Evolutionary conservation across 64 coral and sea anemone species (phyloP).

Genomic region (Montipora cactus): DNA sequence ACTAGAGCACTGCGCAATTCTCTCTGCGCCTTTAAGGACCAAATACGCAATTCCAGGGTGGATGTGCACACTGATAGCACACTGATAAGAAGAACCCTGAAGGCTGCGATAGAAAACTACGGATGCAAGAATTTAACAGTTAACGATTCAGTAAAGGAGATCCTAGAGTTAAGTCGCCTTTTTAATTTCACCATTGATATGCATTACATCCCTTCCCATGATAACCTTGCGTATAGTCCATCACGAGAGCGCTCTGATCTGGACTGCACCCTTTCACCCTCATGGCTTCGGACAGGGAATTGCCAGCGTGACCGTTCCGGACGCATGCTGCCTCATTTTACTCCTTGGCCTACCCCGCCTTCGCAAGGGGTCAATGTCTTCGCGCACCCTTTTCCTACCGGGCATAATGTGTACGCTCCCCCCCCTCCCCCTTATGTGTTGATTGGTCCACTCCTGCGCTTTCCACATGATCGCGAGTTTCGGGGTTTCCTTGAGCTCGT

Average conservation of each 20-base stretch:
- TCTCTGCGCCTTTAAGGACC: neutral
- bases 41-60: neutral
- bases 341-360: conserved; percentile 22
- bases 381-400: neutral
- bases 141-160: too few relatives aligned
- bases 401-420: conserved; percentile 24
- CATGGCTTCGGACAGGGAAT: too few relatives aligned
- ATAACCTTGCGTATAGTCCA: too few relatives aligned
- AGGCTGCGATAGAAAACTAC: neutral
- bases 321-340: too few relatives aligned
- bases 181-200: too few relatives aligned
- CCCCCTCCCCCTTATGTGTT: neutral
- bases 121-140: too few relatives aligned
- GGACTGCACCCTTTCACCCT: too few relatives aligned
- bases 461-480: neutral
- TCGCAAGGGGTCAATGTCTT: conserved; percentile 47
- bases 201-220: too few relatives aligned
- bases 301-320: too few relatives aligned
- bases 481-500: neutral
- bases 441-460: neutral
- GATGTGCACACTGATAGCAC: neutral
- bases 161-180: too few relatives aligned
- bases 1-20: neutral
- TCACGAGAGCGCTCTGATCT: too few relatives aligned
- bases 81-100: neutral